Evolutionary conservation across 2,797 vertebrate genomes (phyloP), one percentile per base, ranked within the genome.

Genomic region (Siniperca undulata): DNA sequence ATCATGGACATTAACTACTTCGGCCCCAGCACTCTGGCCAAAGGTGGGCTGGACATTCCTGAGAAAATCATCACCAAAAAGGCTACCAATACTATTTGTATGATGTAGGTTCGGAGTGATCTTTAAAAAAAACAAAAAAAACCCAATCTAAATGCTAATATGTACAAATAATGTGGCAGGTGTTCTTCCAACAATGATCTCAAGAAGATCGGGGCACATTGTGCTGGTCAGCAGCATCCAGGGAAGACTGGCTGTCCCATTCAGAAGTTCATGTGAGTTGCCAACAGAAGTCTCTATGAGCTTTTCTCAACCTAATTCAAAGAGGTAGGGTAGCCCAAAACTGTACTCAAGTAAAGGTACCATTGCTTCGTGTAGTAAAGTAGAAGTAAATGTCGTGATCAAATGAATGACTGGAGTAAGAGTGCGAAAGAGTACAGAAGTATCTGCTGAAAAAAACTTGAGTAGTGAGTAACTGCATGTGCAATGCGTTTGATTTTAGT

Each of bases 1-100:
- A 95, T 99, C 84, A 99, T 99, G 98, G 97, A 99, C 52, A 94
- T 96, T 76, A 99, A 99, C 87, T 99, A 99, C 91, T 99, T 99
- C 53, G 98, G 98, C 16, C 98, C 98, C 73, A 95, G 97, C 92
- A 96, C 97, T 16, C 89, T 99, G 90, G 97, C 96, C 53, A 99
- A 99, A 98, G 97, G 98, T 99, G 48, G 1, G 80, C 2, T 1
- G 17, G 20, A 73, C 16, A 34, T 34, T 48, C 2, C 17, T 20
- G n/a, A 10, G 14, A 11, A 50, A 42, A 59, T 7, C 4, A 12
- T 11, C 42, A 22, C 1, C 4, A 48, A 24, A 53, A 1, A 72
- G 0, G 1, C 2, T 13, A 7, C 5, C 20, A 10, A 7, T 17
- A 3, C 3, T 38, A 17, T 72, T 52, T 53, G 17, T 30, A 7